Conservation (phyloP, 92 coral and sea anemone genomes). For the Epizoanthus stellaris region DNA sequence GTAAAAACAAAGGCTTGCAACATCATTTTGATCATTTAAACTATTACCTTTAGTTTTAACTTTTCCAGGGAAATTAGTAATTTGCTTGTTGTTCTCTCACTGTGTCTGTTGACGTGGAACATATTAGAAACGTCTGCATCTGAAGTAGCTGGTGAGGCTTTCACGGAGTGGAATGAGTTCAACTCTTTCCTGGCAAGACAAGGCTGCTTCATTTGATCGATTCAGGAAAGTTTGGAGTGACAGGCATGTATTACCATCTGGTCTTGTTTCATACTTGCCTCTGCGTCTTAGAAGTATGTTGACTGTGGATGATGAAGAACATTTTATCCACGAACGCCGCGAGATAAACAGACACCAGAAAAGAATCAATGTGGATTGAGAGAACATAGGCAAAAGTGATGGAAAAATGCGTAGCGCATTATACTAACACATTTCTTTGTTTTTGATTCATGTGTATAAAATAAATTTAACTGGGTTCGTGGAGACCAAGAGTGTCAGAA, state of each 20-base stretch:
- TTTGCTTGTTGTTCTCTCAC: background rate
- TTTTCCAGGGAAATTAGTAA: background rate
- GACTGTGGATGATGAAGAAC: background rate
- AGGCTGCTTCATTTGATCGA: background rate
- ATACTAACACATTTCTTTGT: background rate
- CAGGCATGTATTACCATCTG: background rate
- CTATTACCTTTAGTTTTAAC: background rate
- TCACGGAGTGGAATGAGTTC: background rate
- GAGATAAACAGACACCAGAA: background rate
- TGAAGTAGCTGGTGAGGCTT: background rate
- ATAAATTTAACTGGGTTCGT: background rate
- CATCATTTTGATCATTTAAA: background rate
- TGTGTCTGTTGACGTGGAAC: background rate
- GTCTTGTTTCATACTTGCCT: background rate
- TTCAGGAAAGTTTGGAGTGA: background rate
- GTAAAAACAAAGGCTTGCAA: too few species aligned
- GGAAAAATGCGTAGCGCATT: background rate
- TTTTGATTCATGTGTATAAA: background rate
- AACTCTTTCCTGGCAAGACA: background rate
- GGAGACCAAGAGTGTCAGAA: background rate
- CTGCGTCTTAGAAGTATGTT: background rate
- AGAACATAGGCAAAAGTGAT: too few species aligned
- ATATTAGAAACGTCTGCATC: background rate
- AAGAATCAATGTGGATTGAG: background rate
- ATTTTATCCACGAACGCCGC: background rate